phyloP scores from a whole-genome alignment of 2,113 vertebrate genomes.

The Erpornis zantholeuca region DNA sequence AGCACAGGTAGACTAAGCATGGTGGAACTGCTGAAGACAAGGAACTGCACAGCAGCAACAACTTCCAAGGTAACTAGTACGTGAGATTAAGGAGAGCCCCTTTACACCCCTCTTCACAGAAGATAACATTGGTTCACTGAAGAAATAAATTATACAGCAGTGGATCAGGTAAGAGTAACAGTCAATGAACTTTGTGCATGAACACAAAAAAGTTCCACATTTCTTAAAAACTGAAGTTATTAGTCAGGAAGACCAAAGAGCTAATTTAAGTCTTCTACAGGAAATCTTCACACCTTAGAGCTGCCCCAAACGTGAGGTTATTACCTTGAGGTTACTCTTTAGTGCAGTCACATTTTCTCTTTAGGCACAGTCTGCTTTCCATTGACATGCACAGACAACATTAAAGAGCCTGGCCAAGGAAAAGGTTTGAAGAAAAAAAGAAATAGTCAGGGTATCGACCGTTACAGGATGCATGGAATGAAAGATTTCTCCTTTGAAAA shows the following conservation, averaged over 20 bases:
- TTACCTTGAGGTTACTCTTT: background rate
- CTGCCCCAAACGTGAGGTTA: background rate
- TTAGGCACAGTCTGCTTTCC: background rate
- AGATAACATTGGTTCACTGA: background rate
- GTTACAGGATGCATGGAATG: background rate
- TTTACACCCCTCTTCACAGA: background rate
- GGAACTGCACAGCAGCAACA: background rate
- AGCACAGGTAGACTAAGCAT: background rate
- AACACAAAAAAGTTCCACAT: background rate
- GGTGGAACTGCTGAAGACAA: background rate
- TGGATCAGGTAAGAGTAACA: background rate
- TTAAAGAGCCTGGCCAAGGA: background rate
- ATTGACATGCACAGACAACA: background rate
- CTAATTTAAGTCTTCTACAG: background rate
- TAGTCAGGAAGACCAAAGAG: background rate
- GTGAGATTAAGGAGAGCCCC: background rate
- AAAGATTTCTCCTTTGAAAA: constrained; percentile 37
- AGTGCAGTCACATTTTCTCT: background rate
- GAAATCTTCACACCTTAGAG: background rate
- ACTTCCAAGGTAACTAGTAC: background rate
- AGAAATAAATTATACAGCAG: background rate
- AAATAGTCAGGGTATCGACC: background rate
- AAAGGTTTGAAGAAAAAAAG: background rate
- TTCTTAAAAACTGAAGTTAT: background rate
- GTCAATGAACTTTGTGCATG: fast-evolving